Base-by-base conservation (phyloP, 2,113 vertebrate species). In the Galeopterus variegatus region DNA sequence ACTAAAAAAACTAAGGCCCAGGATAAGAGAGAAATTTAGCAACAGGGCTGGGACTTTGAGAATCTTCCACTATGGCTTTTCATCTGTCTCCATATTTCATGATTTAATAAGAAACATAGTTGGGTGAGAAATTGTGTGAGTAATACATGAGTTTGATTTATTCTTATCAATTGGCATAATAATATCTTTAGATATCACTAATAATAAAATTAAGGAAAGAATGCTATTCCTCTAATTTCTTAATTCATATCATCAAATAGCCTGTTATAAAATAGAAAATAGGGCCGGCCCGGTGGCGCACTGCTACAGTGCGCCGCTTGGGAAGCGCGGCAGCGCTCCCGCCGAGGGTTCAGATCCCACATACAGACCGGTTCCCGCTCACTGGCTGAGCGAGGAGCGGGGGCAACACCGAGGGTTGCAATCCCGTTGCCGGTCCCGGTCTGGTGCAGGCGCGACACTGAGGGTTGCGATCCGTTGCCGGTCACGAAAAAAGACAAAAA, bases 201-300 rank as follows among this genome's bases (percentile, higher is more conserved):
- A 52, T 84, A 72, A 93, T 82, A 48, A 96, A 82, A 91, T 93
- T 76, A 77, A 93, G 6, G 12, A 83, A 62, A 90, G 2, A 50
- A 73, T 48, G 45, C 2, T 54, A 18, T 77, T 92, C 41, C 73
- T 92, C 69, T 88, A 33, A 73, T 89, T 45, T 58, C 18, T 77
- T 94, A 41, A 28, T 88, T 94, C 17, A 81, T 0, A 41, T 67
- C 36, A 85, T 36, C 11, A 94, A 10, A 41, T 87, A 69, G n/a
- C 69, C 4, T 79, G 26, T 26, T 56, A 64, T 79, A 79, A 88
- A 89, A 88, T 21, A 93, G 50, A 28, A 76, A 82, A 8, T 0
- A 52, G n/a, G n/a, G n/a, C n/a, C n/a, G n/a, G n/a, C n/a, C n/a
- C n/a, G n/a, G n/a, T n/a, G n/a, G n/a, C n/a, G n/a, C n/a, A n/a